Evolutionary conservation across 2,888 invertebrate species (phyloP).

Genomic region (Molorchus minor): DNA sequence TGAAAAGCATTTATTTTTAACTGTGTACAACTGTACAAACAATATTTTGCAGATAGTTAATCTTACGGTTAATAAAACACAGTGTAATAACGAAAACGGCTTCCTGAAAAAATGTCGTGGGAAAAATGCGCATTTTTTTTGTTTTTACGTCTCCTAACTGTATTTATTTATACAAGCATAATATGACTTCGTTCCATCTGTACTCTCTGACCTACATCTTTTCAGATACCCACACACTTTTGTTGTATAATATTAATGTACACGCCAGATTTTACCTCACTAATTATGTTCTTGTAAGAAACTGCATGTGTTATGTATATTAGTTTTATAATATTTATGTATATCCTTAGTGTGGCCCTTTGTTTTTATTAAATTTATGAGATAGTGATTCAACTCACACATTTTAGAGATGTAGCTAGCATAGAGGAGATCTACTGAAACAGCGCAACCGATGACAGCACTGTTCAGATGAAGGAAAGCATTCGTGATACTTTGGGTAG

Average conservation of each 20-base stretch:
- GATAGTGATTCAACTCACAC: no score
- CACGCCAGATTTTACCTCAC: conserved; percentile 6
- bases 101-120: neutral
- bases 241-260: conserved; percentile 7
- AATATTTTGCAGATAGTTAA: no score
- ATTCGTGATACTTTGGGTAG: no score
- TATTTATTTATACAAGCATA: conserved; percentile 1
- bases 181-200: conserved; percentile 4
- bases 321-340: conserved; percentile 4
- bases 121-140: neutral
- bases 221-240: conserved; percentile 14
- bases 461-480: no score
- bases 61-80: neutral
- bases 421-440: no score
- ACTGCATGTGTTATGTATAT: conserved; percentile 5
- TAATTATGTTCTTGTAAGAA: conserved; percentile 9
- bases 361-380: conserved; percentile 9
- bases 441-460: no score
- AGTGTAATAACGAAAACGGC: neutral
- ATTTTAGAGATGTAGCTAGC: no score
- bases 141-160: neutral
- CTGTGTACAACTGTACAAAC: no score
- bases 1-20: no score
- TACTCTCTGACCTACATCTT: conserved; percentile 10
- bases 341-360: conserved; percentile 4